These are phyloP conservation scores for Gnathonemus longibarbis DNA, from an alignment of 2,113 vertebrate genomes.

Conservation along the genomic window DNA sequence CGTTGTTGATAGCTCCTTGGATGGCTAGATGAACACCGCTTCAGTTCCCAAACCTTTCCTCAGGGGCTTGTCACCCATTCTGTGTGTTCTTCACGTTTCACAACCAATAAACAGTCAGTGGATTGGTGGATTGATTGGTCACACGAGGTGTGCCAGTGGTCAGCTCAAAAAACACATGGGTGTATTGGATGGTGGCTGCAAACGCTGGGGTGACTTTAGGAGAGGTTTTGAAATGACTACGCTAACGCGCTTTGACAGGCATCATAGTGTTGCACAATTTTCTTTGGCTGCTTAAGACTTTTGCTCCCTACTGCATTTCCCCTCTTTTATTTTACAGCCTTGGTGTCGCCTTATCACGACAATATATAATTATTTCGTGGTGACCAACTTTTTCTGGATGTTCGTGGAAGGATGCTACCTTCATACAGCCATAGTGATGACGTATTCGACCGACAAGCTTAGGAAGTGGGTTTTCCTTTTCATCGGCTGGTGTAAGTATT, in stretches of 20 bases:
- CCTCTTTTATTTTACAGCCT: constrained; percentile 58
- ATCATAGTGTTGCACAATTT: background rate
- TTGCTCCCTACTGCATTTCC: background rate
- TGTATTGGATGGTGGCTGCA: background rate
- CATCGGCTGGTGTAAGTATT: constrained; percentile 93
- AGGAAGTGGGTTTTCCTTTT: constrained; percentile 94
- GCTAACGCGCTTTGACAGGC: background rate
- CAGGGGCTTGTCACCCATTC: background rate
- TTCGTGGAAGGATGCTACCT: constrained; percentile 98
- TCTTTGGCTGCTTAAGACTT: background rate
- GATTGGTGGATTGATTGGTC: background rate
- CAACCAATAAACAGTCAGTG: background rate
- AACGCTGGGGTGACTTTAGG: background rate
- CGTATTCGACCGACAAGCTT: constrained; percentile 93
- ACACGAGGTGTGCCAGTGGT: background rate
- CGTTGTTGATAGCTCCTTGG: background rate
- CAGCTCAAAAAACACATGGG: background rate
- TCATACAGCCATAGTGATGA: constrained; percentile 94
- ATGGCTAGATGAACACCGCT: background rate
- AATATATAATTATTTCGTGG: constrained; percentile 96
- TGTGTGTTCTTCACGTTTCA: background rate
- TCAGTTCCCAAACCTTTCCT: background rate
- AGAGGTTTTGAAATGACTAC: background rate
- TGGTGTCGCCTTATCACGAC: constrained; percentile 94
- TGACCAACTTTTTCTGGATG: constrained; percentile 99